phyloP scores from a whole-genome alignment of 2,888 invertebrate species.

The Leptinotarsa rubiginosa region DNA sequence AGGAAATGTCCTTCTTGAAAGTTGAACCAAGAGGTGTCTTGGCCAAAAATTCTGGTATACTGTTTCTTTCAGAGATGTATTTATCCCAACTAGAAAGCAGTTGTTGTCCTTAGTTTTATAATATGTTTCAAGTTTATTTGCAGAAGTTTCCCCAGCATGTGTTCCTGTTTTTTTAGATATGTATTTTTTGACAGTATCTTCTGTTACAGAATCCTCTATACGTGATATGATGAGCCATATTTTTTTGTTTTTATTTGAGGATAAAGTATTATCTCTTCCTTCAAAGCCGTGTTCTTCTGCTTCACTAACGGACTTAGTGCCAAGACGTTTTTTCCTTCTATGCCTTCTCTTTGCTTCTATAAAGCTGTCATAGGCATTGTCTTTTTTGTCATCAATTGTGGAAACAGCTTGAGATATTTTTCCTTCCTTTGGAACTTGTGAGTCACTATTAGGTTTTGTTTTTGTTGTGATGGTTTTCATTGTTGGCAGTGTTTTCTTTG shows the following conservation, averaged over 20 bases:
- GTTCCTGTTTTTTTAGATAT: constrained; percentile 3
- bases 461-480: constrained; percentile 14
- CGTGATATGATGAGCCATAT: constrained; percentile 9
- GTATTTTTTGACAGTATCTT: constrained; percentile 17
- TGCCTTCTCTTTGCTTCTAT: constrained; percentile 5
- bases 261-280: not conserved
- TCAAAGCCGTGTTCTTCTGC: constrained; percentile 4
- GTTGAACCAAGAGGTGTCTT: not conserved
- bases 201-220: constrained; percentile 8
- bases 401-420: not conserved
- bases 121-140: constrained; percentile 9
- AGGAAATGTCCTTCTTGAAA: constrained; percentile 4
- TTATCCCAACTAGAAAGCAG: constrained; percentile 5
- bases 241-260: constrained; percentile 9
- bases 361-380: constrained; percentile 10
- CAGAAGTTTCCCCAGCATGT: constrained; percentile 4
- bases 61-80: not conserved
- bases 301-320: constrained; percentile 10
- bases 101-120: constrained; percentile 12
- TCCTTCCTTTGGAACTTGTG: not conserved
- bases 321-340: constrained; percentile 7
- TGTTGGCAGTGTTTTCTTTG: not conserved
- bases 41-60: constrained; percentile 11
- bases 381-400: not conserved
- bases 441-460: constrained; percentile 14